Evolutionary conservation across 2,888 invertebrate species (phyloP), one percentile per base, ranked within the genome.

Genomic region (Eupithecia vulgata): DNA sequence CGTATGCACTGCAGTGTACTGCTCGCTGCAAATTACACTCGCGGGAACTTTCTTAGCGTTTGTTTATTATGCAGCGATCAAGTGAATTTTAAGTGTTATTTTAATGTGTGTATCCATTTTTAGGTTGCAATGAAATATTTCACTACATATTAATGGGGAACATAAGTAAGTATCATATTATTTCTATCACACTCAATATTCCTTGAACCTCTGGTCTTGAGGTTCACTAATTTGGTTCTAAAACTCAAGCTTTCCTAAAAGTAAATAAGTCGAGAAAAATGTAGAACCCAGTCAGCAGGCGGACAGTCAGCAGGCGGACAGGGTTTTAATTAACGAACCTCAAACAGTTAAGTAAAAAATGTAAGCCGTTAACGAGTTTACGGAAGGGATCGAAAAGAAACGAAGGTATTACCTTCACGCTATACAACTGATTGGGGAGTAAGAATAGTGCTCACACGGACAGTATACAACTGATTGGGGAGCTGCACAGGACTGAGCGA

Each of bases 1-100:
- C 86, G 87, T 87, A 86, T 85, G 85, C 85, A 80, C 79, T 83
- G 83, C 83, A 84, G 80, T 87, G 69, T 72, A 75, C 82, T 74
- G n/a, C n/a, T n/a, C n/a, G n/a, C n/a, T n/a, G n/a, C 75, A 35
- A 4, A 52, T 21, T 52, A 75, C 75, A 70, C 78, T 68, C 76
- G 30, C 15, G 76, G 67, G 79, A 70, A 70, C 68, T 74, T 76
- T 74, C 75, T 73, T 72, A 35, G 67, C 73, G 35, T 72, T 76
- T 74, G 71, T 77, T 76, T 76, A 79, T 77, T 74, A 67, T 75
- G 62, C 42, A 68, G 68, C 40, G 48, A 13, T 64, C 68, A 70
- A 70, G 72, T 48, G 75, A 74, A 74, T 74, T 74, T 71, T 71
- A 74, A 74, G 25, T 64, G 73, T 71, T 65, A 30, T 59, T 69